Base-by-base conservation (phyloP, 1,140 invertebrate species). In the Mactra quadrangularis region DNA sequence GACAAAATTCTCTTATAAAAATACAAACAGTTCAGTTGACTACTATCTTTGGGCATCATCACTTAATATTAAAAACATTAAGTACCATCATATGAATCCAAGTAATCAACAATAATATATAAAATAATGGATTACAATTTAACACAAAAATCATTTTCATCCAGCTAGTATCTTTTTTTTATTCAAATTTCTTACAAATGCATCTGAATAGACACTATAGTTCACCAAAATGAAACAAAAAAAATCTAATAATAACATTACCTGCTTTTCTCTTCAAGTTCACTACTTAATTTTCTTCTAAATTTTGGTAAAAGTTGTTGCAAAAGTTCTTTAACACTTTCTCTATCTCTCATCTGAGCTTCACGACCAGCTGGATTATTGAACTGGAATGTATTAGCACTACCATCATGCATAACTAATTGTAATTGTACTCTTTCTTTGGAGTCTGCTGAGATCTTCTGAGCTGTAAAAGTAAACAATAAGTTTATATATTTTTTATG, bases 341-440 rank as follows among this genome's bases (percentile, higher is more conserved):
- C 97, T 68, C 99, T 94, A 90, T 99, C 98, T 85, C 96, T 95
- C 0, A 98, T 94, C 93, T 99, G 98, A 1, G 95, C 95, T 45
- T 96, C 95, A 27, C 95, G 93, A 6, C 97, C 97, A 85, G 95
- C 95, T 45, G 96, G 95, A 94, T 99, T 98, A 52, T 97, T 96
- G 94, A 99, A 99, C 91, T 99, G 98, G 94, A 99, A 99, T 41
- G 98, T 99, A 1, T 97, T 98, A 25, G 97, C 97, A 55, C 96
- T 95, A 31, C 97, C 97, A 94, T 98, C 97, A 90, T 99, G 96
- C 83, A 99, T 94, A 45, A 99, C 97, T 15, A 99, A 95, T 95
- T 99, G 99, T n/a, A 99, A 94, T 93, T 99, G 99, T 71, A 99
- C 97, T 94, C 99, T 99, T 29, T 97, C 96, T 94, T 99, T 99